Percentiles rank a stretch among this genome's conserved stretches.
phyloP scores from a whole-genome alignment of 2,888 invertebrate species.

The Drosophila quinaria region DNA sequence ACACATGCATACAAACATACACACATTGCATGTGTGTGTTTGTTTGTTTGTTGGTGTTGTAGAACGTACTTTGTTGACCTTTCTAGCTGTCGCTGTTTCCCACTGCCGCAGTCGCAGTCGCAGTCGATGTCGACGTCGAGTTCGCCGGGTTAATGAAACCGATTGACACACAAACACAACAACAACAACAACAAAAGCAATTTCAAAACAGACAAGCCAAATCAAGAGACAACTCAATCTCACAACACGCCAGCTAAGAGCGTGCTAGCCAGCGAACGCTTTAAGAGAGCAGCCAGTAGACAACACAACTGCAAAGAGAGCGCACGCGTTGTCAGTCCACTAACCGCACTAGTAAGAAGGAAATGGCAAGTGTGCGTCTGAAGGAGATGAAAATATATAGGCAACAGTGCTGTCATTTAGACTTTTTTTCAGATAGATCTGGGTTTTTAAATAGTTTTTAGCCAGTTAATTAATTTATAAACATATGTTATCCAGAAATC shows the following conservation, averaged over 20 bases:
- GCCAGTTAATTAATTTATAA: neutral
- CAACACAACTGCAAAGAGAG: slow-evolving; percentile 14
- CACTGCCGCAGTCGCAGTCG: slow-evolving; percentile 16
- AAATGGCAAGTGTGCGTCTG: neutral
- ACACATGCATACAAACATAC: neutral
- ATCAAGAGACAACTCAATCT: slow-evolving; percentile 33
- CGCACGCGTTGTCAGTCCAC: slow-evolving; percentile 1
- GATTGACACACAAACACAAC: slow-evolving; percentile 83
- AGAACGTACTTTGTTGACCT: slow-evolving; percentile 82
- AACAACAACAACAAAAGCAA: slow-evolving; percentile 35
- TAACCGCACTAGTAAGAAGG: neutral
- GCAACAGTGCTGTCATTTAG: neutral
- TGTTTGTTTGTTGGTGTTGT: slow-evolving; percentile 41
- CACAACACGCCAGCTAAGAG: slow-evolving; percentile 25
- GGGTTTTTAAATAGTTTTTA: neutral
- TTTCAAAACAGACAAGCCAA: slow-evolving; percentile 46
- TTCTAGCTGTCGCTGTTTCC: slow-evolving; percentile 53
- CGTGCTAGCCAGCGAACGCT: neutral
- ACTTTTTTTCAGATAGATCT: neutral
- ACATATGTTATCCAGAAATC: neutral
- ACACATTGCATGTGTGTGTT: slow-evolving; percentile 4
- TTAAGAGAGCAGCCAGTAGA: slow-evolving; percentile 8
- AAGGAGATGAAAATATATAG: neutral
- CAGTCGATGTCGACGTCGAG: slow-evolving; percentile 18
- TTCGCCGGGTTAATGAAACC: slow-evolving; percentile 85